Percentiles rank a stretch among this genome's conserved stretches.
Conservation (phyloP, 2,113 vertebrate genomes). For the Psilopsiagon aymara region DNA sequence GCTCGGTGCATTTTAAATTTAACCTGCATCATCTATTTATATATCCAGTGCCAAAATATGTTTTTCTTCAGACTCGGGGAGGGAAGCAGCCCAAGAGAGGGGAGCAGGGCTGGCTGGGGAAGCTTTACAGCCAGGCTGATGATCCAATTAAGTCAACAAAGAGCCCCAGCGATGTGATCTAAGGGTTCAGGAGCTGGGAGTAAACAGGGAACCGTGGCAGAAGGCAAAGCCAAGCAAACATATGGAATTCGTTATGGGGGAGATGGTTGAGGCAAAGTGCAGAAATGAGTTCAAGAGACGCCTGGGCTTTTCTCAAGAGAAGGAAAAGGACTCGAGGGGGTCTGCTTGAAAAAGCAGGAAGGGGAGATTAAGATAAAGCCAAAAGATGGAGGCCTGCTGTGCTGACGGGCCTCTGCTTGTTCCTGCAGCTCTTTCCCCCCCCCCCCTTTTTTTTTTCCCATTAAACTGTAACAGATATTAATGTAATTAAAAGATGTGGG, state of each 20-base stretch:
- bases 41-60: background rate
- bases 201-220: background rate
- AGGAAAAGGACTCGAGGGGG: constrained; percentile 51
- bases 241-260: constrained; percentile 63
- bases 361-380: constrained; percentile 53
- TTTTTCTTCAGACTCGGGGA: background rate
- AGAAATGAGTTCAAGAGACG: constrained; percentile 52
- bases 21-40: constrained; percentile 9
- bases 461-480: constrained; percentile 34
- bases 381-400: constrained; percentile 36
- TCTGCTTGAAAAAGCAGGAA: constrained; percentile 59
- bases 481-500: constrained; percentile 44
- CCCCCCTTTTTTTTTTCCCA: background rate
- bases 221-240: constrained; percentile 57
- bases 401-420: constrained; percentile 36
- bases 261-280: constrained; percentile 36
- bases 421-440: background rate
- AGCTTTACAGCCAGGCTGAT: constrained; percentile 40
- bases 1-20: background rate
- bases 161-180: constrained; percentile 26
- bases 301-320: constrained; percentile 44
- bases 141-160: constrained; percentile 60
- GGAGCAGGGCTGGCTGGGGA: background rate
- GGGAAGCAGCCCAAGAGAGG: background rate
- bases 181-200: constrained; percentile 31